phyloP scores from a whole-genome alignment of 1,140 invertebrate species.

The Danaus plexippus region DNA sequence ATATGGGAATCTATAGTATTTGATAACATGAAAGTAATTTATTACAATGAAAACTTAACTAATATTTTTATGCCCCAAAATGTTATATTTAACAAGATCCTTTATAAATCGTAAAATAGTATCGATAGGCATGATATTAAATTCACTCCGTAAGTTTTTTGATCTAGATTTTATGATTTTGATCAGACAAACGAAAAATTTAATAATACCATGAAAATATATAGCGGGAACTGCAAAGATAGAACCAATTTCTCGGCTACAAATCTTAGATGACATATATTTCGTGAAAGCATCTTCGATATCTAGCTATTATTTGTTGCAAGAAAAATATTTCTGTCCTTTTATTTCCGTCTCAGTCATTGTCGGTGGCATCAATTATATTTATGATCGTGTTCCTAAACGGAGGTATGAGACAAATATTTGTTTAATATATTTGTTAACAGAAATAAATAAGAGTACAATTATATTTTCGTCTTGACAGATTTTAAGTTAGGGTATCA shows the following conservation, averaged over 20 bases:
- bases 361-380: too few species aligned
- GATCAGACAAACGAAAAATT: slow-evolving; percentile 42
- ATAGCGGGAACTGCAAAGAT: slow-evolving; percentile 30
- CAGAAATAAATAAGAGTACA: too few species aligned
- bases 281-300: slow-evolving; percentile 42
- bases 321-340: slow-evolving; percentile 36
- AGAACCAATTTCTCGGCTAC: slow-evolving; percentile 54
- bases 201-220: slow-evolving; percentile 41
- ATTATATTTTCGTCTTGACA: too few species aligned
- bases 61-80: too few species aligned
- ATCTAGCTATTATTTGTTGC: slow-evolving; percentile 38
- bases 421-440: too few species aligned
- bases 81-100: not conserved
- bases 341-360: too few species aligned
- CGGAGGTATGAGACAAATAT: too few species aligned
- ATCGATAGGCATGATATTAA: not conserved
- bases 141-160: not conserved
- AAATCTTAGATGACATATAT: slow-evolving; percentile 49
- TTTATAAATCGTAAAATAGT: not conserved
- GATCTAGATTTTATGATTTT: slow-evolving; percentile 23
- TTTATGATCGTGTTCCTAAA: too few species aligned
- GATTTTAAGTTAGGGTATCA: too few species aligned
- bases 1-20: too few species aligned
- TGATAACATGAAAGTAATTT: too few species aligned
- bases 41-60: too few species aligned